Evolutionary conservation across 2,797 vertebrate species (phyloP).

Genomic region (Peromyscus nudipes): DNA sequence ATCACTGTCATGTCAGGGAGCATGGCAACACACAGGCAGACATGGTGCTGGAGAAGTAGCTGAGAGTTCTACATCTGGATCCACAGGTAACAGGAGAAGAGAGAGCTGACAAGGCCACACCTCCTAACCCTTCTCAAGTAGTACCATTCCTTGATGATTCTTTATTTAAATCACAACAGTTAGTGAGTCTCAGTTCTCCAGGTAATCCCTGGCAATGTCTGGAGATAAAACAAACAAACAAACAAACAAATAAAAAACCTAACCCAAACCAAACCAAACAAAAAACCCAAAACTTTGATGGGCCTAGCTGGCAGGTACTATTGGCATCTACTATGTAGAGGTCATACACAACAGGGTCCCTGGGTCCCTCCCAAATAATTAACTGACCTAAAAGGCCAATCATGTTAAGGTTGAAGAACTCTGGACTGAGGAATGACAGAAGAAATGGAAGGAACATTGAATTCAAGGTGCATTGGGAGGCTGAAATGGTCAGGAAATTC

Average conservation of each 20-base stretch:
- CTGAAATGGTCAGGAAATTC: not conserved
- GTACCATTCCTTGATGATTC: not conserved
- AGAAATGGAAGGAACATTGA: slow-evolving; percentile 16
- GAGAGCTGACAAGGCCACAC: not conserved
- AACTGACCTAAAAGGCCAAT: not conserved
- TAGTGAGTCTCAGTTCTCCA: not conserved
- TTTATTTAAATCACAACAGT: not conserved
- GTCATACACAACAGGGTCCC: no score
- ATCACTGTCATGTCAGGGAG: not conserved
- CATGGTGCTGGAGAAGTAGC: not conserved
- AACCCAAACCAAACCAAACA: no score
- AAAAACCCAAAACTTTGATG: not conserved
- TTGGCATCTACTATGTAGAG: not conserved
- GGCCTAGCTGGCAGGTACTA: not conserved
- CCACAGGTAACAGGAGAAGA: not conserved
- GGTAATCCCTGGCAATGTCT: not conserved
- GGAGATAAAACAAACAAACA: not conserved
- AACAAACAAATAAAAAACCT: not conserved
- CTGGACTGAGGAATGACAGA: not conserved
- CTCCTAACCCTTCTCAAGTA: not conserved
- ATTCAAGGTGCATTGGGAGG: not conserved
- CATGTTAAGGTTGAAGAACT: not conserved
- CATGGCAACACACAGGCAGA: not conserved
- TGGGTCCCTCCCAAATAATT: not conserved
- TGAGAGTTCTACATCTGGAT: not conserved